Base-by-base conservation (phyloP, 2,888 invertebrate species). In the Heterodera filipjevi region DNA sequence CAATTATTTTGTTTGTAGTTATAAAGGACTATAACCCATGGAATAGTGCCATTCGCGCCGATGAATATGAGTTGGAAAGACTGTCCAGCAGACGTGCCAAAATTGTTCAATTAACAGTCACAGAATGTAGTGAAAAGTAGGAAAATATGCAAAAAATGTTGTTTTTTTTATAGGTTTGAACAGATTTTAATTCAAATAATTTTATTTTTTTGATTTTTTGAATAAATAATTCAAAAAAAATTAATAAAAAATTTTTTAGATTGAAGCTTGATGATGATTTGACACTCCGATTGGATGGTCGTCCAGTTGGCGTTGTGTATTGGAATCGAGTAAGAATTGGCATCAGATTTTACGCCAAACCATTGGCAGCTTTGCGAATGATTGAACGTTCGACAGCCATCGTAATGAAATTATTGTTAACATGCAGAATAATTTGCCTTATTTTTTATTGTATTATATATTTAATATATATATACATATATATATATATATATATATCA, bases 251-350 rank as follows among this genome's bases (percentile, higher is more conserved):
- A 22, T 22, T 53, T 53, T n/a, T 53, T 0, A 59, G 59, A 3
- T 59, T 59, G 27, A 59, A 19, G 59, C 59, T 59, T 59, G 59
- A 59, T 12, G 59, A 59, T n/a, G 59, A 59, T 59, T 59, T 59
- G 6, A 59, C 59, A 27, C 59, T 59, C 2, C 59, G 59, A 2
- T 59, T 59, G 59, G 59, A 59, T 0, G 59, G 59, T 22, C 59
- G 59, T 10, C n/a, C 1, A n/a, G n/a, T 59, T n/a, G 59, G 59
- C n/a, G 22, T 59, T 59, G 59, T n/a, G 8, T 59, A 59, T 59
- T 27, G n/a, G 27, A 59, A 59, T 59, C 59, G n/a, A n/a, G 59
- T 59, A 6, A 5, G n/a, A 10, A 0, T 59, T n/a, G 59, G 59
- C 59, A 12, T n/a, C n/a, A 27, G 5, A 0, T 59, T 22, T 59